These are phyloP conservation scores for Cydia amplana DNA, from an alignment of 1,140 invertebrate genomes.

Conservation along the genomic window DNA sequence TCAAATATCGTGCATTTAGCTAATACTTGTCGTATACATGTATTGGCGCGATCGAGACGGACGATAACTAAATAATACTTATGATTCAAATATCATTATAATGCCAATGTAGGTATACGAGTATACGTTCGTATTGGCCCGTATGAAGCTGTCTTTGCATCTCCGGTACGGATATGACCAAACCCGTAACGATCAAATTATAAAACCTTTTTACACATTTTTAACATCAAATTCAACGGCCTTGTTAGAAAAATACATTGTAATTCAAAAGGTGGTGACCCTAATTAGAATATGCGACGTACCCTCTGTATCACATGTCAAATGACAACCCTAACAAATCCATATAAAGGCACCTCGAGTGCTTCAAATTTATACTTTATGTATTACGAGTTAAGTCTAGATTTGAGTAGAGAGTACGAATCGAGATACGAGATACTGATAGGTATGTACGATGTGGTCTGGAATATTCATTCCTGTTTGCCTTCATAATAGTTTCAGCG, in stretches of 20 bases:
- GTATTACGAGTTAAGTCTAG: background rate
- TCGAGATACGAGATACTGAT: background rate
- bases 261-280: background rate
- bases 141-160: too few species aligned
- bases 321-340: background rate
- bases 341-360: background rate
- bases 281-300: background rate
- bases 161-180: too few species aligned
- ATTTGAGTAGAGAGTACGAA: background rate
- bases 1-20: too few species aligned
- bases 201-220: too few species aligned
- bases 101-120: too few species aligned
- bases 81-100: too few species aligned
- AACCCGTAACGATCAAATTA: too few species aligned
- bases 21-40: too few species aligned
- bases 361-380: background rate
- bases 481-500: background rate
- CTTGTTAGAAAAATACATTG: background rate
- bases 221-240: background rate
- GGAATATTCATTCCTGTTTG: background rate
- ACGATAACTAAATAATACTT: too few species aligned
- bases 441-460: background rate
- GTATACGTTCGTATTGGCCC: too few species aligned
- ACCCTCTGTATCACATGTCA: background rate
- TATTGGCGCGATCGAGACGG: too few species aligned